Evolutionary conservation across 2,113 vertebrate genomes (phyloP).

Genomic region (Nesogale talazaci): DNA sequence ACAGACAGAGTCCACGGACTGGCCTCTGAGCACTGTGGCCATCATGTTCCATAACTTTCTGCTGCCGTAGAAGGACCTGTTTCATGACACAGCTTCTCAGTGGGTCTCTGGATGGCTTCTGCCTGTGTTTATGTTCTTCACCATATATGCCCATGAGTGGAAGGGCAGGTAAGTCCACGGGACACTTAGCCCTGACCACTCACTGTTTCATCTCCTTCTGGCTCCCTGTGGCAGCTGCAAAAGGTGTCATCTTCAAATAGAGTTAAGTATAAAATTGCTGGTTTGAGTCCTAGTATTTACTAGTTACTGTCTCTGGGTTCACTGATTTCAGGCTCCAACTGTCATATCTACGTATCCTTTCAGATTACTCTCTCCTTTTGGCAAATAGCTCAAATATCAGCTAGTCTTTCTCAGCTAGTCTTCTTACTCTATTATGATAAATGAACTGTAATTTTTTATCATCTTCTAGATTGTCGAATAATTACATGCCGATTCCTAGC

Average conservation of each 20-base stretch:
- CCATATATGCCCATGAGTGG: not conserved
- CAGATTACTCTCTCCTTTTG: constrained; percentile 4
- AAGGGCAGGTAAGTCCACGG: not conserved
- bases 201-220: constrained; percentile 26
- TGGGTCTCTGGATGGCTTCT: not conserved
- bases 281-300: constrained; percentile 1
- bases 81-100: not conserved
- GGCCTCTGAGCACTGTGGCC: too few species aligned
- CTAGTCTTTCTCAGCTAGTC: not conserved
- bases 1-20: not conserved
- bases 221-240: constrained; percentile 31
- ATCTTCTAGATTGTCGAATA: constrained; percentile 38
- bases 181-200: not conserved
- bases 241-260: constrained; percentile 46
- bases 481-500: not conserved
- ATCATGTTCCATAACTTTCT: constrained; percentile 28
- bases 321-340: constrained; percentile 4
- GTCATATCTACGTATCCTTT: not conserved
- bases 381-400: constrained; percentile 45
- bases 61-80: not conserved
- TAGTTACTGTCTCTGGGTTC: not conserved
- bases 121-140: constrained; percentile 19
- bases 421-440: constrained; percentile 15
- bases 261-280: constrained; percentile 53
- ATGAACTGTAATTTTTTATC: constrained; percentile 33